These are phyloP conservation scores for Clitarchus hookeri DNA, from an alignment of 2,888 invertebrate genomes.

Conservation along the genomic window DNA sequence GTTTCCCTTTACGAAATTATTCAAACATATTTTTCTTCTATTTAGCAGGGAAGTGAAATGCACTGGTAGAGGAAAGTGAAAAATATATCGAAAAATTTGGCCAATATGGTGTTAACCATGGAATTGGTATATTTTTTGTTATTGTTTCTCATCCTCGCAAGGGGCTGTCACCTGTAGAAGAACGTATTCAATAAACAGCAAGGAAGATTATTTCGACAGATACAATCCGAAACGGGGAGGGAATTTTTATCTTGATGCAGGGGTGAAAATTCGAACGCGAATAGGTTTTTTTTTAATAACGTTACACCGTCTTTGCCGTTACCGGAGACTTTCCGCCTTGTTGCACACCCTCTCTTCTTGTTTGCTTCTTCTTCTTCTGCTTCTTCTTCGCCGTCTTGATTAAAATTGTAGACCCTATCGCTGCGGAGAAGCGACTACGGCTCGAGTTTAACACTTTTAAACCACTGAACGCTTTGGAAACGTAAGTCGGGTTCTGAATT, in stretches of 20 bases:
- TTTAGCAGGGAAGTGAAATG: no score
- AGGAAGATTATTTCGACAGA: not conserved
- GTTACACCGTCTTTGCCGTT: not conserved
- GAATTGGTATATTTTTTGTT: no score
- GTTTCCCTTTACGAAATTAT: no score
- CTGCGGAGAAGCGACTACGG: not conserved
- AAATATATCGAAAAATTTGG: no score
- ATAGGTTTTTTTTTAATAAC: not conserved
- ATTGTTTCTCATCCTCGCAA: no score
- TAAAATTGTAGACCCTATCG: not conserved
- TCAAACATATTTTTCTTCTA: no score
- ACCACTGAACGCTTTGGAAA: not conserved
- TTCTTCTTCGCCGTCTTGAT: not conserved
- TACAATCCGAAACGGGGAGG: not conserved
- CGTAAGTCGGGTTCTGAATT: not conserved
- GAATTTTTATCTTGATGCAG: not conserved
- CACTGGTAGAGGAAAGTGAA: no score
- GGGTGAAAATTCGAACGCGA: not conserved
- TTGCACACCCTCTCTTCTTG: not conserved
- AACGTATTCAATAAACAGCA: not conserved
- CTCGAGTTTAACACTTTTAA: slow-evolving; percentile 7
- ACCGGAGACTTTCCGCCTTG: not conserved
- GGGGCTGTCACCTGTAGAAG: no score
- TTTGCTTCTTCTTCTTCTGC: not conserved
- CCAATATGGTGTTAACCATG: no score